Base-by-base conservation (phyloP, 2,888 invertebrate genomes). In the Aspidiotus rigidus region DNA sequence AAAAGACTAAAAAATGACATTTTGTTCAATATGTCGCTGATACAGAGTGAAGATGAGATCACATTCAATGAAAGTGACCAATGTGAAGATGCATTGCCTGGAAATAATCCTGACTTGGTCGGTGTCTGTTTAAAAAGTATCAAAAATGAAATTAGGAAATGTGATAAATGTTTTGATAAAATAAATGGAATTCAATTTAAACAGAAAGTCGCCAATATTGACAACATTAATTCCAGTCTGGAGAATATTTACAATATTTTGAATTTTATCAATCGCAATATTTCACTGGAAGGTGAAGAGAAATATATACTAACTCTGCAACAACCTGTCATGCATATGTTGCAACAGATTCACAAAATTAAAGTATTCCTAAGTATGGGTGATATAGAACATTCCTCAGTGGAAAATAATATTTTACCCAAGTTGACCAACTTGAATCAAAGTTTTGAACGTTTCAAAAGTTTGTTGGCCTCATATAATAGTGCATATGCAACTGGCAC, bases 21-120 rank as follows among this genome's bases (percentile, higher is more conserved):
- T 13, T 15, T 67, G 42, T 67, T 67, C 53, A 67, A 67, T 15
- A 67, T 67, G 67, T 67, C 67, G 7, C 17, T 67, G 1, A 67
- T 67, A 15, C 67, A 67, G 53, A 67, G 39, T 39, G 67, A 67
- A 10, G 67, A 67, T 60, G 67, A 67, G 9, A 59, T 67, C 15
- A 60, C 67, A 10, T 53, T 59, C 1, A 67, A 67, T 40, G 67
- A 67, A 28, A 67, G 67, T 40, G 67, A 67, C 59, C 16, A 17
- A 49, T 59, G 59, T n/a, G 67, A 67, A n/a, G 67, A 60, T 17
- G 42, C 57, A n/a, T 13, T 59, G 10, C 8, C 10, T 13, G 39
- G 59, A 1, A 13, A 28, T 7, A 67, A 67, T 49, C 67, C 67
- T n/a, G 59, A 67, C 15, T 15, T 67, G 39, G 10, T 60, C 7